A percentile compares a stretch with the other conserved stretches of the same genome.
Conservation (phyloP, 2,113 vertebrate genomes). For the zebrafish (Danio rerio) region GRCz12tu NC_133195.1:36970001-36970500, state of each 20-base stretch:
- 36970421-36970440: neutral
- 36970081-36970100: neutral
- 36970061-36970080: neutral
- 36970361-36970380: neutral
- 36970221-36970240: constrained; percentile 5
- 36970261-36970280: constrained; percentile 3
- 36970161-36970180: constrained; percentile 1
- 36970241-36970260: constrained; percentile 34
- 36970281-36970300: neutral
- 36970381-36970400: neutral
- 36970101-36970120: neutral
- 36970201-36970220: constrained; percentile 1
- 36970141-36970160: neutral
- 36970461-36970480: no score
- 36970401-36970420: neutral
- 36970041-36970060: neutral
- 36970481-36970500: no score
- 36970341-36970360: constrained; percentile 22
- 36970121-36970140: neutral
- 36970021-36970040: neutral
- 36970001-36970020: neutral
- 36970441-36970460: no score
- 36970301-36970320: constrained; percentile 36
- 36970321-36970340: constrained; percentile 9
- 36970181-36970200: constrained; percentile 2